Base-by-base conservation (phyloP, 2,797 vertebrate genomes). In the Artibeus lituratus region DNA sequence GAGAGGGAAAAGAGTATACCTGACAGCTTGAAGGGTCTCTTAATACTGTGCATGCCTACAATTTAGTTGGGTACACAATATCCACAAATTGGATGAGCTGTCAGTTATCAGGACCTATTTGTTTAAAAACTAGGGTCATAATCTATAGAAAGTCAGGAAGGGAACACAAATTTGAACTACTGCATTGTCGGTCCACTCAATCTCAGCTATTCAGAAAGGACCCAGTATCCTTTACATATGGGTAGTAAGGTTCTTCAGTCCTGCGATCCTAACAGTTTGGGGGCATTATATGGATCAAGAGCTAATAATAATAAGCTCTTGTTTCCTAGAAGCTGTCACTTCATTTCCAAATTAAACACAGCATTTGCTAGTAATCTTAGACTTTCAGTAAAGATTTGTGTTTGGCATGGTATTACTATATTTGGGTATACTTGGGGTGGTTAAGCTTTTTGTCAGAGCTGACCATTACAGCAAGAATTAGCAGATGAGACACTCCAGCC, bases 201-300 rank as follows among this genome's bases (percentile, higher is more conserved):
- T 69, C 29, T 90, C 32, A 88, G 35, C 51, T 70, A 35, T 88
- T 91, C 49, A 94, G 35, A 90, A 94, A 93, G 47, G 85, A 44
- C 24, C 22, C n/a, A 74, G 21, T 39, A 55, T 65, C 39, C 74
- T 95, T 92, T 92, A 94, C 47, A 37, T 70, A 76, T 32, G 18
- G 14, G 21, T 77, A 69, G 7, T 62, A 16, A 47, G 3, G 15
- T 47, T 90, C 80, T 67, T 91, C 77, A 72, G n/a, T 53, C 14
- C 39, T 39, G 2, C 39, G 65, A 87, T 49, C 44, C 49, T 35
- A 87, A 67, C 76, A 57, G 83, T 42, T 89, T 42, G 29, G 44
- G 62, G 32, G 24, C 21, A 37, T 90, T 83, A 65, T 15, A 86
- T 24, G 77, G 29, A 57, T 51, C 19, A 21, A 89, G 18, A 88